These are phyloP conservation scores for Catotricha subobsoleta DNA, from an alignment of 2,888 invertebrate species.

Conservation along the genomic window DNA sequence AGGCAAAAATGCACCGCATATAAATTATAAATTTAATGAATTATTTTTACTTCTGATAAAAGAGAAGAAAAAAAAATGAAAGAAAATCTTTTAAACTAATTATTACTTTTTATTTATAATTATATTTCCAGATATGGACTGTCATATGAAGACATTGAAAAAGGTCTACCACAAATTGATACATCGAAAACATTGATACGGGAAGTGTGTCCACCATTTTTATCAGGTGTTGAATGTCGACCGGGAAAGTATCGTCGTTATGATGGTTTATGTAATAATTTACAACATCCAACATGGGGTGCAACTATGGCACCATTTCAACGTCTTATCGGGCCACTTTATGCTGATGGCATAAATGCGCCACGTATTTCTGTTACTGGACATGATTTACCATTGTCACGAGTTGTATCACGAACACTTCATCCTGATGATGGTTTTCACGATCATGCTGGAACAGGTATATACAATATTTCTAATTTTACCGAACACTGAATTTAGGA, in stretches of 20 bases:
- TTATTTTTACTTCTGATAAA: too few species aligned
- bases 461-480: too few species aligned
- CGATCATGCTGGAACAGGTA: constrained; percentile 84
- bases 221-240: constrained; percentile 72
- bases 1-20: too few species aligned
- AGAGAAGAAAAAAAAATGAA: too few species aligned
- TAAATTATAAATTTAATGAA: too few species aligned
- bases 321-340: constrained; percentile 58
- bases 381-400: constrained; percentile 56
- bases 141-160: constrained; percentile 71
- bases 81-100: too few species aligned
- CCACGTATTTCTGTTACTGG: constrained; percentile 68
- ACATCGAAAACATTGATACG: constrained; percentile 72
- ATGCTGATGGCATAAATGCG: constrained; percentile 67
- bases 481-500: too few species aligned
- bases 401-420: constrained; percentile 76
- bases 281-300: constrained; percentile 80
- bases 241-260: constrained; percentile 73
- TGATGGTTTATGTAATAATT: constrained; percentile 78
- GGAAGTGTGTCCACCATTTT: constrained; percentile 72
- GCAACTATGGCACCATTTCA: constrained; percentile 70
- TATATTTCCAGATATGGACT: constrained; percentile 75
- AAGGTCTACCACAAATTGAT: constrained; percentile 70
- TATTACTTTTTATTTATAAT: too few species aligned
- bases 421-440: constrained; percentile 87